phyloP scores from a whole-genome alignment of 53 echinoderm and acorn worm species.

The Henricia sp. region DNA sequence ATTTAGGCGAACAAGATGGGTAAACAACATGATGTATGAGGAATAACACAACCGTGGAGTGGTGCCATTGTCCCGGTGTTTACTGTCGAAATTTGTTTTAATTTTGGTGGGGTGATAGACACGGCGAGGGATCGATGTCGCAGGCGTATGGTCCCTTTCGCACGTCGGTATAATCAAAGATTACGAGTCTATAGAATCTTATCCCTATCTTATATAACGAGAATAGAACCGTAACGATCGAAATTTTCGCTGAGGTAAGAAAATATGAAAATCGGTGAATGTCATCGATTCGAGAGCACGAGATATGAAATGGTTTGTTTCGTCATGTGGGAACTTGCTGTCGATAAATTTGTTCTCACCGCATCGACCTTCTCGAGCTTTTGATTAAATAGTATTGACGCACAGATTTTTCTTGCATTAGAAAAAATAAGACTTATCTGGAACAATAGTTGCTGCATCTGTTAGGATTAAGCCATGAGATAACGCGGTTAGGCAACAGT shows the following conservation, averaged over 20 bases:
- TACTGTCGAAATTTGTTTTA: slow-evolving; percentile 57
- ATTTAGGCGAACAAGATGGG: slow-evolving; percentile 61
- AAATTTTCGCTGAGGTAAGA: not conserved
- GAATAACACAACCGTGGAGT: slow-evolving; percentile 39
- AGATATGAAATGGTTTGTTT: not conserved
- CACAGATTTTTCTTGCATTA: not conserved
- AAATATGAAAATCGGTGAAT: not conserved
- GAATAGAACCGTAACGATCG: not conserved
- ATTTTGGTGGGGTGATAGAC: slow-evolving; percentile 46
- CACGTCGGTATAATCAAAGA: slow-evolving; percentile 53
- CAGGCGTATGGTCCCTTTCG: slow-evolving; percentile 40
- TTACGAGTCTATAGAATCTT: slow-evolving; percentile 32
- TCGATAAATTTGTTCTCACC: not conserved
- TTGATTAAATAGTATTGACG: slow-evolving; percentile 38
- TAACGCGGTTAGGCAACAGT: no score
- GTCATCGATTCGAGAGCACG: not conserved
- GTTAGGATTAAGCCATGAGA: no score
- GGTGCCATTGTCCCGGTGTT: slow-evolving; percentile 46
- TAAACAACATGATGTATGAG: slow-evolving; percentile 56
- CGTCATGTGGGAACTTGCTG: not conserved
- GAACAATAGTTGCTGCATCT: not conserved
- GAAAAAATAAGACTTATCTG: not conserved
- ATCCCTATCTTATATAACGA: slow-evolving; percentile 11
- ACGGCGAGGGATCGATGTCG: slow-evolving; percentile 38
- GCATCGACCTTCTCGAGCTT: slow-evolving; percentile 1